Evolutionary conservation across 2,797 vertebrate genomes (phyloP).

Genomic region (Bufotes viridis): DNA sequence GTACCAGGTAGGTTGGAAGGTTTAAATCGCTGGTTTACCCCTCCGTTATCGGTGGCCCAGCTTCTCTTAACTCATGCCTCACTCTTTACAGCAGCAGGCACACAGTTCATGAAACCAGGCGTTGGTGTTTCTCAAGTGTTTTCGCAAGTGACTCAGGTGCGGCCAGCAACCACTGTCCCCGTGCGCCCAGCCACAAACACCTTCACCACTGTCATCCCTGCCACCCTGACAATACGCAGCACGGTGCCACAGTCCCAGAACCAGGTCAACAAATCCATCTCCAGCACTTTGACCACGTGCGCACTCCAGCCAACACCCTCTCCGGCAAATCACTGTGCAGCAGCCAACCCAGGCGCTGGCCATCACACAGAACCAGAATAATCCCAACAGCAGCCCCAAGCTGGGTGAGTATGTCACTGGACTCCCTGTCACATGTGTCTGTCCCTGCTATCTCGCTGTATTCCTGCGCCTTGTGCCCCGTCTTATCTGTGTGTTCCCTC

Average conservation of each 20-base stretch:
- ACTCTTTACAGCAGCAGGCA: constrained; percentile 69
- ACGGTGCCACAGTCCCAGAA: constrained; percentile 75
- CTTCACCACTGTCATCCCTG: constrained; percentile 85
- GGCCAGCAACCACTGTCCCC: constrained; percentile 71
- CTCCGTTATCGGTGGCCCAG: background rate
- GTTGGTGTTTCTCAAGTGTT: constrained; percentile 82
- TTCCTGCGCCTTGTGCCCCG: too few species aligned
- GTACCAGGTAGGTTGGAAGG: constrained; percentile 81
- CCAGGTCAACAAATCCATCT: constrained; percentile 75
- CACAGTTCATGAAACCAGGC: constrained; percentile 82
- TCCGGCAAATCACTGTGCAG: constrained; percentile 72
- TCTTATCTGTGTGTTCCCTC: too few species aligned
- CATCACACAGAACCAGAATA: constrained; percentile 70
- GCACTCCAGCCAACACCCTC: constrained; percentile 70
- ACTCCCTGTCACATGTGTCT: too few species aligned
- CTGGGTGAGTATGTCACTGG: constrained; percentile 72
- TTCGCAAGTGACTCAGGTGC: constrained; percentile 81
- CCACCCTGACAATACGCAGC: constrained; percentile 86
- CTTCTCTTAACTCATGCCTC: background rate
- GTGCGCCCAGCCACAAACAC: constrained; percentile 77
- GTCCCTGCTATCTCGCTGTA: too few species aligned
- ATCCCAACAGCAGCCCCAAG: constrained; percentile 76
- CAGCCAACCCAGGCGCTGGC: constrained; percentile 56
- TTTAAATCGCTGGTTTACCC: too few species aligned
- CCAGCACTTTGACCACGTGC: constrained; percentile 72